These are phyloP conservation scores for Hydrozoanthus gracilis DNA, from an alignment of 92 coral and sea anemone species.

Conservation along the genomic window DNA sequence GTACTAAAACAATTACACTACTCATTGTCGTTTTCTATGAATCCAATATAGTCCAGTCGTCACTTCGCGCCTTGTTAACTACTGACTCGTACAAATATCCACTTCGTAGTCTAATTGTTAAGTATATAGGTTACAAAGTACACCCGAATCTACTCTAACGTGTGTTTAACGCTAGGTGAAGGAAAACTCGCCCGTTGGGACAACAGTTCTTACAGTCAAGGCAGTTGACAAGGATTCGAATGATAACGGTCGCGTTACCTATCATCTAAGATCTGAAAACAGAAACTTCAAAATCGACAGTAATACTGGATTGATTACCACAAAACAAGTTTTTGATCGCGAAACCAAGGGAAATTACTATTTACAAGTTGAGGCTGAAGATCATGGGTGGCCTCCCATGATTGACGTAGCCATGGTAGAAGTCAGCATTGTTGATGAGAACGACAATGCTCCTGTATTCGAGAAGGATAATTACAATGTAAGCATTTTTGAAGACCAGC, in stretches of 20 bases:
- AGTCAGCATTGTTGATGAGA: slow-evolving; percentile 78
- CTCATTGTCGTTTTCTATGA: no score
- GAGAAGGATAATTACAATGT: slow-evolving; percentile 65
- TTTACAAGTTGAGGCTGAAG: slow-evolving; percentile 78
- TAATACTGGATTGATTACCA: slow-evolving; percentile 73
- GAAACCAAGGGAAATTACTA: slow-evolving; percentile 68
- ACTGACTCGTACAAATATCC: no score
- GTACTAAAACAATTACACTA: no score
- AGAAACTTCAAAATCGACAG: slow-evolving; percentile 62
- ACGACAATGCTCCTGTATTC: slow-evolving; percentile 86
- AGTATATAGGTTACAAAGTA: no score
- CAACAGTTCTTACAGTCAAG: slow-evolving; percentile 78
- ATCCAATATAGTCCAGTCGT: no score
- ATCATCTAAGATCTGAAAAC: slow-evolving; percentile 54
- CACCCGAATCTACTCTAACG: no score
- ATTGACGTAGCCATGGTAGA: slow-evolving; percentile 60
- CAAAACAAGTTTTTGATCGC: slow-evolving; percentile 83
- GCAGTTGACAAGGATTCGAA: slow-evolving; percentile 85
- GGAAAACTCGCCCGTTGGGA: slow-evolving; percentile 88
- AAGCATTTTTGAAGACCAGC: slow-evolving; percentile 71
- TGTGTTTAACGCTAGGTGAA: slow-evolving; percentile 2
- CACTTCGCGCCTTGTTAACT: no score
- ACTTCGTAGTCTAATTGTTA: no score
- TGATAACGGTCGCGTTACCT: slow-evolving; percentile 75
- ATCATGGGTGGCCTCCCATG: slow-evolving; percentile 66